Percentiles rank a stretch among this genome's conserved stretches.
Conservation (phyloP, 64 coral and sea anemone species). For the Platygyra sinensis region DNA sequence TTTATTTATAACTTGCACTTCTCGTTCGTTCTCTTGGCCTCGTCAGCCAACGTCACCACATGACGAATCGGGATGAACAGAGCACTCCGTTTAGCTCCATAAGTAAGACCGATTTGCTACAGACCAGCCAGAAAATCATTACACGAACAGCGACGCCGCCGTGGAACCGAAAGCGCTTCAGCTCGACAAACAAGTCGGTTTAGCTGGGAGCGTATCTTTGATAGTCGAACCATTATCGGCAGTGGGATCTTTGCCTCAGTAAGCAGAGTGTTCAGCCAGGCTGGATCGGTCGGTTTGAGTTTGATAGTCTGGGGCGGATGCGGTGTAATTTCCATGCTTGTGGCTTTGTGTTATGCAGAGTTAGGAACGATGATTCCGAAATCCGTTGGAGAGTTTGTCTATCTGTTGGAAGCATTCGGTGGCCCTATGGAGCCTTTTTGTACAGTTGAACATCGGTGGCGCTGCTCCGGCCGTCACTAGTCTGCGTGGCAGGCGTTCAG, state of each 20-base stretch:
- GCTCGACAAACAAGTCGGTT: conserved; percentile 10
- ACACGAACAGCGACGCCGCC: not conserved
- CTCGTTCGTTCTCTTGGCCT: too few species aligned
- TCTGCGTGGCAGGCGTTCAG: too few species aligned
- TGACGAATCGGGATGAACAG: not conserved
- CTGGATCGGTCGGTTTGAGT: conserved; percentile 15
- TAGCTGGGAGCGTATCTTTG: conserved; percentile 10
- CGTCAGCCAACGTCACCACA: too few species aligned
- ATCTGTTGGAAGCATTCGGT: conserved; percentile 8
- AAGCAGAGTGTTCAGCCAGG: conserved; percentile 14
- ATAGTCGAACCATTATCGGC: conserved; percentile 47
- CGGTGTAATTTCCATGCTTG: too few species aligned
- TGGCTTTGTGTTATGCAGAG: conserved; percentile 28
- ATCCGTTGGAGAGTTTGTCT: conserved; percentile 10
- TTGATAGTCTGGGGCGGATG: conserved; percentile 15
- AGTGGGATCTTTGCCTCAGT: conserved; percentile 47
- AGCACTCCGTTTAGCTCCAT: not conserved
- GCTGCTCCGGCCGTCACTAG: conserved; percentile 34
- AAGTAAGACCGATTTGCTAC: not conserved
- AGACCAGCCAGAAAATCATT: not conserved
- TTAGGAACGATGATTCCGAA: conserved; percentile 37
- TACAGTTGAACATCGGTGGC: conserved; percentile 29
- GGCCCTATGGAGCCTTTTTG: conserved; percentile 9
- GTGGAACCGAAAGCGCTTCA: not conserved
- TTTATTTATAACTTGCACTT: too few species aligned